Conservation (phyloP, 1,140 invertebrate genomes). For the Phenacoccus solenopsis region DNA sequence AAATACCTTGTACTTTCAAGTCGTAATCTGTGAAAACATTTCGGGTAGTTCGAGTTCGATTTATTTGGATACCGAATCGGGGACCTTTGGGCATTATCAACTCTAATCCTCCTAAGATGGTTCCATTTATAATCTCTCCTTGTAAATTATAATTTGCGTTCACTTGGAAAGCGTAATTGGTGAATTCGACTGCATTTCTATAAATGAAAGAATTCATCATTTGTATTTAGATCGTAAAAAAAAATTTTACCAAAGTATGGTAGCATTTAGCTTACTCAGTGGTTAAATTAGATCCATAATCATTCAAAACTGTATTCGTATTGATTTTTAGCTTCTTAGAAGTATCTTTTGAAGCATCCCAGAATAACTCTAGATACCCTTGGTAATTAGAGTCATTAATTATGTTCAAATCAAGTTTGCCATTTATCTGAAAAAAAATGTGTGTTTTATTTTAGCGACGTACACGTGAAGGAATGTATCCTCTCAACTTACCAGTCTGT, state of each 20-base stretch:
- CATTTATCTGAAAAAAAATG: neutral
- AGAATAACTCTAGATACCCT: neutral
- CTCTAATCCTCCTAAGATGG: neutral
- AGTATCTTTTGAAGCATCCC: constrained; percentile 6
- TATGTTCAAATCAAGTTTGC: neutral
- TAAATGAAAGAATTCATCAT: neutral
- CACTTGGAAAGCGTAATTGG: neutral
- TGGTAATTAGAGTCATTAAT: neutral
- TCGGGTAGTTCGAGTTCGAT: neutral
- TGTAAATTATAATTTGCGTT: neutral
- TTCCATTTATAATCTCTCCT: neutral
- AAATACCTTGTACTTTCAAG: neutral
- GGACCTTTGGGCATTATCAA: neutral
- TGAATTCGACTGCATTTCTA: neutral
- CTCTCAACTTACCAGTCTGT: neutral
- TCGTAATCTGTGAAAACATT: neutral
- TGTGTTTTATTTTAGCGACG: neutral
- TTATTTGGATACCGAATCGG: neutral
- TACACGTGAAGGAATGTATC: neutral
- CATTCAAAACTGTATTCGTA: neutral
- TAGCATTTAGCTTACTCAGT: neutral
- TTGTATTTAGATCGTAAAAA: neutral
- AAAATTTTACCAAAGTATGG: neutral
- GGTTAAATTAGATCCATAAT: neutral
- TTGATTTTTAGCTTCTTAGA: neutral